These are phyloP conservation scores for Reinhardtius hippoglossoides DNA, from an alignment of 2,113 vertebrate species.

Conservation along the genomic window DNA sequence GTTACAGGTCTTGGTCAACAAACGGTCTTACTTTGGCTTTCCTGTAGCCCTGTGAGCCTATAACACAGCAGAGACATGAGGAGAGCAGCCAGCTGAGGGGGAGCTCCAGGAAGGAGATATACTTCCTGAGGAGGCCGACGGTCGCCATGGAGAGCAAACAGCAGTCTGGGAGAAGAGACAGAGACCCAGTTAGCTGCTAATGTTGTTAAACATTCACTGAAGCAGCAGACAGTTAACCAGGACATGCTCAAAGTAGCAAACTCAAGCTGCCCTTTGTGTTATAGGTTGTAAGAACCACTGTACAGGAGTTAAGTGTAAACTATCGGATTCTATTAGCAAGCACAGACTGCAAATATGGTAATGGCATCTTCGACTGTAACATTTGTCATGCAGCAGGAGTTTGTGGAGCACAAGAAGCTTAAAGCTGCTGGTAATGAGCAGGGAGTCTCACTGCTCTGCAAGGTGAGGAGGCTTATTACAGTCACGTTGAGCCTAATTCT, in stretches of 20 bases:
- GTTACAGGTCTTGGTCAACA: slow-evolving; percentile 8
- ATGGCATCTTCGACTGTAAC: not conserved
- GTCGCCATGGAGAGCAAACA: slow-evolving; percentile 85
- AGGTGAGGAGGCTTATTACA: slow-evolving; percentile 20
- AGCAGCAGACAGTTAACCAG: not conserved
- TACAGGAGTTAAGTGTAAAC: not conserved
- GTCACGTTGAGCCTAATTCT: slow-evolving; percentile 39
- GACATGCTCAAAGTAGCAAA: no score
- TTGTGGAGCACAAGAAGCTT: slow-evolving; percentile 13
- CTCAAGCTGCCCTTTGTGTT: no score
- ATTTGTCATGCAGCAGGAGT: not conserved
- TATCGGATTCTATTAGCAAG: not conserved
- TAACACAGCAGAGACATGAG: slow-evolving; percentile 80
- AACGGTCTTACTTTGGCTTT: slow-evolving; percentile 86
- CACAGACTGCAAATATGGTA: not conserved
- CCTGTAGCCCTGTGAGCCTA: slow-evolving; percentile 81
- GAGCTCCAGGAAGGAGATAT: slow-evolving; percentile 89
- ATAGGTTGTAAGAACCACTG: no score
- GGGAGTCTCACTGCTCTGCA: slow-evolving; percentile 2
- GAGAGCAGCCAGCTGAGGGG: slow-evolving; percentile 86
- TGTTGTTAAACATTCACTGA: slow-evolving; percentile 9
- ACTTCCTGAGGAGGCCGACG: slow-evolving; percentile 89
- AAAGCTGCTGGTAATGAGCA: slow-evolving; percentile 12
- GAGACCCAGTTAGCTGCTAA: slow-evolving; percentile 40
- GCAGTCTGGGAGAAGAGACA: slow-evolving; percentile 81